These are phyloP conservation scores for Strix aluco DNA, from an alignment of 2,113 vertebrate genomes.

Conservation along the genomic window DNA sequence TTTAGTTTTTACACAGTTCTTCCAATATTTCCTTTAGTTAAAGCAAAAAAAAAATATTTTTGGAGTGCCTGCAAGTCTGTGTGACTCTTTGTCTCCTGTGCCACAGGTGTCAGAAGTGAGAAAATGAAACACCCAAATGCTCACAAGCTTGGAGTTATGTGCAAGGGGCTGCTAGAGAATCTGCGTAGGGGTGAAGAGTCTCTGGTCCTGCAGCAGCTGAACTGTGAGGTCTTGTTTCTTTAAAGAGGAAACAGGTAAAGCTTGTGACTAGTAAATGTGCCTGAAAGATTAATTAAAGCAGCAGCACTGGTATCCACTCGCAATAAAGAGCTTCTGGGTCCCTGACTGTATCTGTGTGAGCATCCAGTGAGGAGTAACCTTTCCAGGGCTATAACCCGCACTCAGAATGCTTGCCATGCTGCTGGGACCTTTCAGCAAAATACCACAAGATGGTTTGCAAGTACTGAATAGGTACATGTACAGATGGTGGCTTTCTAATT, in stretches of 20 bases:
- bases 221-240: background rate
- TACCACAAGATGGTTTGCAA: background rate
- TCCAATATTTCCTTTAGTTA: background rate
- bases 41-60: background rate
- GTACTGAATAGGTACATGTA: background rate
- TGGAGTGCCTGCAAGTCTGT: background rate
- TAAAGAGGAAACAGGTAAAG: background rate
- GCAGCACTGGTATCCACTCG: background rate
- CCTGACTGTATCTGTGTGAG: background rate
- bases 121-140: background rate
- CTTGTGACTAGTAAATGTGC: background rate
- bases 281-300: background rate
- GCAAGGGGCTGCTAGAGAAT: background rate
- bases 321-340: background rate
- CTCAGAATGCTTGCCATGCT: background rate
- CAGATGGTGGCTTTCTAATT: background rate
- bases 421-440: background rate
- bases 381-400: background rate
- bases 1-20: background rate
- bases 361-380: background rate
- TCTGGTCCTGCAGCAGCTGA: background rate
- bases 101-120: background rate
- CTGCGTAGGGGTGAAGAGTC: fast-evolving
- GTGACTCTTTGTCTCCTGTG: background rate
- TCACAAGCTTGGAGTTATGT: background rate